These are phyloP conservation scores for Aeoliscus strigatus DNA, from an alignment of 2,797 vertebrate genomes.

Conservation along the genomic window DNA sequence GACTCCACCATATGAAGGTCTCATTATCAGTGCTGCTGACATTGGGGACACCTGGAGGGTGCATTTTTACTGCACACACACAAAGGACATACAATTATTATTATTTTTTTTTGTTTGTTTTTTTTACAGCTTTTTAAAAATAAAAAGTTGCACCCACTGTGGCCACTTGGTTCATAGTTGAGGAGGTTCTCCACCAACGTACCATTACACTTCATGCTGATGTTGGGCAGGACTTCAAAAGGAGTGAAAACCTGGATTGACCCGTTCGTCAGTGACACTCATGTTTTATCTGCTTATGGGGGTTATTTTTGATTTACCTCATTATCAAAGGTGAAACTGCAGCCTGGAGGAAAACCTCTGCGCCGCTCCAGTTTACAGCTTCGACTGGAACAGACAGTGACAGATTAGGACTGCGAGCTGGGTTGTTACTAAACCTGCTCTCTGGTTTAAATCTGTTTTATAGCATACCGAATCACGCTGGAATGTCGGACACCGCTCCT, in stretches of 20 bases:
- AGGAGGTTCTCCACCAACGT: constrained; percentile 3
- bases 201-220: constrained; percentile 50
- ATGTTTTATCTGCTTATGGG: too few species aligned
- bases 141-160: constrained; percentile 56
- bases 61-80: constrained; percentile 62
- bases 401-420: too few species aligned
- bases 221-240: background rate
- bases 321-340: constrained; percentile 48
- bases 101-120: too few species aligned
- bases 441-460: background rate
- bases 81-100: too few species aligned
- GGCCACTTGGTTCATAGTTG: rapidly evolving
- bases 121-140: too few species aligned
- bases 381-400: constrained; percentile 6
- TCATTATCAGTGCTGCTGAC: constrained; percentile 25
- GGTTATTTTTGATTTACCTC: constrained; percentile 34
- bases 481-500: rapidly evolving
- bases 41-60: constrained; percentile 47
- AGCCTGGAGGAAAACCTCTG: constrained; percentile 30
- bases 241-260: constrained; percentile 23
- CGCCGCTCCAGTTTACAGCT: constrained; percentile 48
- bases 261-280: too few species aligned
- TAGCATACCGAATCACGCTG: constrained; percentile 4
- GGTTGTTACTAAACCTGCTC: too few species aligned
- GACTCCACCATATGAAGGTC: constrained; percentile 52